Evolutionary conservation across 2,888 invertebrate species (phyloP).

Genomic region (Pterostichus madidus): DNA sequence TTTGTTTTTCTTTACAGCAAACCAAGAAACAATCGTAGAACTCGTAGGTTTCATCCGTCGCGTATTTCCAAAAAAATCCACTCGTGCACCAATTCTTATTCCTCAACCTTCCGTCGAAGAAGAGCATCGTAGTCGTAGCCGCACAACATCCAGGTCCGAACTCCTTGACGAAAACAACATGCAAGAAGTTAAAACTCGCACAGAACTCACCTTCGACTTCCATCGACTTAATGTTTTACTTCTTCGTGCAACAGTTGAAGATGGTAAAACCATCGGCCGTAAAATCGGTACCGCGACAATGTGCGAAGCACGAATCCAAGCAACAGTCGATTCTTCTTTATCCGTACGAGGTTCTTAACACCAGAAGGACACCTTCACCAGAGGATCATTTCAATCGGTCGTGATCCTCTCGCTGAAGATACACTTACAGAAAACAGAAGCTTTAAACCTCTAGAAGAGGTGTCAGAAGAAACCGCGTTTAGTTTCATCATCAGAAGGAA

Average conservation of each 20-base stretch:
- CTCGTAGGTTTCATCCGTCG: conserved; percentile 92
- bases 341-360: conserved; percentile 91
- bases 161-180: conserved; percentile 39
- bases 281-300: conserved; percentile 97
- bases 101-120: conserved; percentile 69
- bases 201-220: conserved; percentile 95
- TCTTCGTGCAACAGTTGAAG: conserved; percentile 87
- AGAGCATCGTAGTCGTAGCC: conserved; percentile 56
- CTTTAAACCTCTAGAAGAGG: neutral
- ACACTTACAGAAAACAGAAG: conserved; percentile 68
- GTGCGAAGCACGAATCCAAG: conserved; percentile 93
- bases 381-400: conserved; percentile 91
- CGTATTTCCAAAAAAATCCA: conserved; percentile 79
- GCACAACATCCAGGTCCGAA: neutral
- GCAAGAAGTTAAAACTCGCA: conserved; percentile 78
- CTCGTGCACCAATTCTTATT: conserved; percentile 67
- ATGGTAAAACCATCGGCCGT: conserved; percentile 85
- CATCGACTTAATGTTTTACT: conserved; percentile 93
- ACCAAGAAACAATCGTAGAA: conserved; percentile 97
- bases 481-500: conserved; percentile 78
- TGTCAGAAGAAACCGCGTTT: conserved; percentile 76
- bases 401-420: conserved; percentile 82
- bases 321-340: conserved; percentile 81
- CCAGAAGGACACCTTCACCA: conserved; percentile 91
- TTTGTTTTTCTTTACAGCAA: conserved; percentile 83